These are phyloP conservation scores for Brachypodius melanocephalos DNA, from an alignment of 2,113 vertebrate species.

Conservation along the genomic window DNA sequence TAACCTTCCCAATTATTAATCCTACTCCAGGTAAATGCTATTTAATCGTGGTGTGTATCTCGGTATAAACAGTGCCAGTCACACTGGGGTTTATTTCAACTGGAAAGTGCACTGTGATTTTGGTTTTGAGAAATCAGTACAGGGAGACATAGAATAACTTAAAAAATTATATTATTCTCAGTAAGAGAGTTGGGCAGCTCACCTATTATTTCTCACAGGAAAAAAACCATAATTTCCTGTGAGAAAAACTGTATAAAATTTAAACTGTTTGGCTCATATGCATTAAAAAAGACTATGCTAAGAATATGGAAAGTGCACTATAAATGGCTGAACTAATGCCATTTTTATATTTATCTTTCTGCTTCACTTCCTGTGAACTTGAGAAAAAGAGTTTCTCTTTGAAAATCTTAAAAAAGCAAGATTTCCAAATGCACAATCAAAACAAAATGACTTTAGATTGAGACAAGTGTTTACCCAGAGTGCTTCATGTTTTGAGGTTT, in stretches of 20 bases:
- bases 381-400: neutral
- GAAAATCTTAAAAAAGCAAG: neutral
- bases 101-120: neutral
- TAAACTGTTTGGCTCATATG: neutral
- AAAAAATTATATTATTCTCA: neutral
- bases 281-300: neutral
- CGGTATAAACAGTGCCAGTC: neutral
- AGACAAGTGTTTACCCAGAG: conserved; percentile 85
- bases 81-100: neutral
- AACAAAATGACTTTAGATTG: neutral
- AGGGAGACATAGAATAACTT: neutral
- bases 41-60: neutral
- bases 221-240: neutral
- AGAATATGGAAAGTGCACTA: neutral
- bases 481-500: conserved; percentile 99
- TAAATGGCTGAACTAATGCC: neutral
- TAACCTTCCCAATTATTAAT: neutral
- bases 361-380: neutral
- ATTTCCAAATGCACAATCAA: neutral
- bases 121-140: neutral
- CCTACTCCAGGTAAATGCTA: neutral
- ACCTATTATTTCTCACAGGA: neutral
- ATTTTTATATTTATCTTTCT: neutral
- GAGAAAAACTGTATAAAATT: neutral
- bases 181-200: neutral